These are phyloP conservation scores for Drosophila rhopaloa DNA, from an alignment of 1,140 invertebrate species.

Conservation along the genomic window DNA sequence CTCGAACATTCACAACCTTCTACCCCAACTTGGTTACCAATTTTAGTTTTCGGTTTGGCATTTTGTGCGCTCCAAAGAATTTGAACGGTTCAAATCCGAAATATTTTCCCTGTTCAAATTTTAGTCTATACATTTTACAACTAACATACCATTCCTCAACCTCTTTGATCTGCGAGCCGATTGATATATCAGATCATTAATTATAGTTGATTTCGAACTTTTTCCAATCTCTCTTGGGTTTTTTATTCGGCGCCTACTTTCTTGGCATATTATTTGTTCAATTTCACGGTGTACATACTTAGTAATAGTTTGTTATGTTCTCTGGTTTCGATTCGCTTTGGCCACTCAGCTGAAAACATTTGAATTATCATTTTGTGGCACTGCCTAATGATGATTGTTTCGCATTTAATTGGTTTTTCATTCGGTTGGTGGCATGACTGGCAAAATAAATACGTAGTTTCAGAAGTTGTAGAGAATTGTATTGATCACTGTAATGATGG, in stretches of 20 bases:
- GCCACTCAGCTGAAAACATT: slow-evolving; percentile 67
- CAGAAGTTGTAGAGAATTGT: slow-evolving; percentile 1
- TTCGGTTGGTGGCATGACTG: slow-evolving; percentile 44
- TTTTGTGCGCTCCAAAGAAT: slow-evolving; percentile 70
- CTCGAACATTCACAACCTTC: slow-evolving; percentile 18
- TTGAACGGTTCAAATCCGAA: slow-evolving; percentile 66
- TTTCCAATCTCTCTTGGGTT: slow-evolving; percentile 33
- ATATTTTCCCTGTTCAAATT: slow-evolving; percentile 61
- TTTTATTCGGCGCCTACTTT: slow-evolving; percentile 67
- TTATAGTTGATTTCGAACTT: slow-evolving; percentile 47
- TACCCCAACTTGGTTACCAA: slow-evolving; percentile 21
- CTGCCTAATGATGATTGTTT: slow-evolving; percentile 71
- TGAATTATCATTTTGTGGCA: slow-evolving; percentile 68
- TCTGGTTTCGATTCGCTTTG: slow-evolving; percentile 52
- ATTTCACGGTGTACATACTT: slow-evolving; percentile 73
- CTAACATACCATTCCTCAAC: slow-evolving; percentile 5
- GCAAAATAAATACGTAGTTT: slow-evolving; percentile 12
- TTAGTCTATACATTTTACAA: slow-evolving; percentile 43
- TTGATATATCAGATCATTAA: slow-evolving; percentile 79
- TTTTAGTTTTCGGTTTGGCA: slow-evolving; percentile 62
- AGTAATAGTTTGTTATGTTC: slow-evolving; percentile 46
- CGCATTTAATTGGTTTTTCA: slow-evolving; percentile 63
- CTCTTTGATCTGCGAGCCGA: slow-evolving; percentile 52
- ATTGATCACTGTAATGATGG: slow-evolving; percentile 2
- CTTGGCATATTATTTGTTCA: slow-evolving; percentile 76